Conservation (phyloP, 2,888 invertebrate species). For the Polia nebulosa region DNA sequence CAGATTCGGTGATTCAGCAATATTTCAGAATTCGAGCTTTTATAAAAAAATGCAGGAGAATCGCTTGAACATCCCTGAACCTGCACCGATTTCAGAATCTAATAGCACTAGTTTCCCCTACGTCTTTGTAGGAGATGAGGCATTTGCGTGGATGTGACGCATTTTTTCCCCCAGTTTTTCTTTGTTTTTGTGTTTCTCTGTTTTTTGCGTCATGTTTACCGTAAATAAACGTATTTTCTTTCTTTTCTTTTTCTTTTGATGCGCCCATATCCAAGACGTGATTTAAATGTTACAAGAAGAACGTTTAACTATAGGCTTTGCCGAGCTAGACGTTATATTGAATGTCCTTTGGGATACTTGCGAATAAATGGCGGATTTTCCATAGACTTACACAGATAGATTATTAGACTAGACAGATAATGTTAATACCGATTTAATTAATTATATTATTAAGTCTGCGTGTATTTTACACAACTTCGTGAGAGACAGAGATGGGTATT, state of each 20-base stretch:
- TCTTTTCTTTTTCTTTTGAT: too few species aligned
- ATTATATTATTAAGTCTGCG: conserved; percentile 46
- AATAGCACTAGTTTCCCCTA: conserved; percentile 28
- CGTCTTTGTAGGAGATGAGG: too few species aligned
- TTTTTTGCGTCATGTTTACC: too few species aligned
- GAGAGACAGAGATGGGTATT: conserved; percentile 47
- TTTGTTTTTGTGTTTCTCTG: too few species aligned
- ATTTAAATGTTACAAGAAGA: conserved; percentile 41
- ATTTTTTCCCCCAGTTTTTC: too few species aligned
- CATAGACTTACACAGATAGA: too few species aligned
- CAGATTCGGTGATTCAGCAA: conserved; percentile 62
- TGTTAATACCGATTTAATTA: conserved; percentile 25
- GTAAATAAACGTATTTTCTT: too few species aligned
- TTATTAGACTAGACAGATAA: too few species aligned
- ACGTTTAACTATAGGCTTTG: conserved; percentile 40
- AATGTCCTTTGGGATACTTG: conserved; percentile 46
- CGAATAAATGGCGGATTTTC: conserved; percentile 56
- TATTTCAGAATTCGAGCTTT: conserved; percentile 62
- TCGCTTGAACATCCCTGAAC: conserved; percentile 45
- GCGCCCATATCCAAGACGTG: conserved; percentile 57
- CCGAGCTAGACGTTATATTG: conserved; percentile 53
- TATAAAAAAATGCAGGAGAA: conserved; percentile 56
- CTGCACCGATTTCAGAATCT: conserved; percentile 40
- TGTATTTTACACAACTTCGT: conserved; percentile 60
- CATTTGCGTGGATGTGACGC: too few species aligned